Evolutionary conservation across 2,888 invertebrate genomes (phyloP).

Genomic region (Sinodicranocentrus sp.): DNA sequence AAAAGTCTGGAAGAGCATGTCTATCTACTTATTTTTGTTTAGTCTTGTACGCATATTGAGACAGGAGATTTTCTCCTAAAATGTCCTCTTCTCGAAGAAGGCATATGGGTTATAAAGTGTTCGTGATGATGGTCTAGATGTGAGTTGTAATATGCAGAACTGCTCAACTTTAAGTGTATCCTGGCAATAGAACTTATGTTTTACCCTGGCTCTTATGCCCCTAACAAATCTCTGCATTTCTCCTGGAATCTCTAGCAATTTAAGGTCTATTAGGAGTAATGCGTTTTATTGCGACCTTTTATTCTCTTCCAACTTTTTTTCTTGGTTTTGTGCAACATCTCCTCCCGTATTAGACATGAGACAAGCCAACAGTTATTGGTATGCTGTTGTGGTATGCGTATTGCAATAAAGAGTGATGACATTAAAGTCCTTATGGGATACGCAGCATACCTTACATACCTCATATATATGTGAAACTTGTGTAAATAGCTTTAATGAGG

Average conservation of each 20-base stretch:
- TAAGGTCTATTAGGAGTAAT: slow-evolving; percentile 41
- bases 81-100: not conserved
- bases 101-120: too few species aligned
- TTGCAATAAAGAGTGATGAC: slow-evolving; percentile 41
- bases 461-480: too few species aligned
- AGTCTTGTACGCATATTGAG: slow-evolving; percentile 15
- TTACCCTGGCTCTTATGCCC: not conserved
- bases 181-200: not conserved
- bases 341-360: not conserved
- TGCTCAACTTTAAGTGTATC: too few species aligned
- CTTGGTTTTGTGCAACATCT: not conserved
- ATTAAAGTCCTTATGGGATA: slow-evolving; percentile 1
- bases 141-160: too few species aligned
- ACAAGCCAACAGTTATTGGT: slow-evolving; percentile 6
- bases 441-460: too few species aligned
- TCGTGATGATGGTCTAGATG: too few species aligned
- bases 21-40: not conserved
- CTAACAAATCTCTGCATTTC: slow-evolving; percentile 19
- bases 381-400: too few species aligned
- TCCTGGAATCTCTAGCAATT: not conserved
- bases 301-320: too few species aligned
- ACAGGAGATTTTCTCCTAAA: slow-evolving; percentile 7
- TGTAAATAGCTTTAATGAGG: not conserved
- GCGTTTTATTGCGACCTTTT: slow-evolving; percentile 31
- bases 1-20: not conserved